Evolutionary conservation across 2,888 invertebrate genomes (phyloP), one percentile per base, ranked within the genome.

Genomic region (Taenaris catops): DNA sequence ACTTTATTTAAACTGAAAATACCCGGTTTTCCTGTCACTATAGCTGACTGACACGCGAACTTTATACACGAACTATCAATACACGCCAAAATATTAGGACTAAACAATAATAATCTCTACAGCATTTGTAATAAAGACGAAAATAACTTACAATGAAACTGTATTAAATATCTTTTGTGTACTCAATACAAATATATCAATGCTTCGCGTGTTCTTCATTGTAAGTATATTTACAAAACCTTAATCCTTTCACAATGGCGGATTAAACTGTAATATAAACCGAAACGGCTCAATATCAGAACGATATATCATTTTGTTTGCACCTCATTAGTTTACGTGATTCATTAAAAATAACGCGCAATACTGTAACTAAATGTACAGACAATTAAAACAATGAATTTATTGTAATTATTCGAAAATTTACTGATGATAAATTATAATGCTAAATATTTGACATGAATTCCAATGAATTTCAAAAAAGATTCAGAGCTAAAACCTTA

Each of bases 201-300:
- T 67, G 68, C 69, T 68, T 79, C 55, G 79, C 80, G 75, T 80
- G 83, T 74, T 66, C 60, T 63, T 63, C 66, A 71, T 72, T 76
- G 71, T 78, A 69, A 76, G 74, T 69, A 65, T 64, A 71, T 75
- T 78, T 72, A 79, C 72, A 69, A 74, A 78, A 68, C 70, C 64
- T 50, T 78, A 76, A 79, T 75, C 63, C 71, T 63, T 64, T 58
- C 62, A 75, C 74, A 79, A 80, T 69, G 60, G 67, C 49, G 56
- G 66, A 65, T 69, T 68, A 62, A 60, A 70, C 60, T 58, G 58
- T 65, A 67, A 68, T 62, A 59, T 63, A 64, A 69, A 72, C 71
- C 68, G 70, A 65, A 71, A 73, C 69, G 64, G 60, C 66, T 62
- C 63, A 61, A 63, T 68, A 65, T 66, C 61, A 59, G 55, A 50